Conservation (phyloP, 2,797 vertebrate species). For the Eupleurogrammus muticus region DNA sequence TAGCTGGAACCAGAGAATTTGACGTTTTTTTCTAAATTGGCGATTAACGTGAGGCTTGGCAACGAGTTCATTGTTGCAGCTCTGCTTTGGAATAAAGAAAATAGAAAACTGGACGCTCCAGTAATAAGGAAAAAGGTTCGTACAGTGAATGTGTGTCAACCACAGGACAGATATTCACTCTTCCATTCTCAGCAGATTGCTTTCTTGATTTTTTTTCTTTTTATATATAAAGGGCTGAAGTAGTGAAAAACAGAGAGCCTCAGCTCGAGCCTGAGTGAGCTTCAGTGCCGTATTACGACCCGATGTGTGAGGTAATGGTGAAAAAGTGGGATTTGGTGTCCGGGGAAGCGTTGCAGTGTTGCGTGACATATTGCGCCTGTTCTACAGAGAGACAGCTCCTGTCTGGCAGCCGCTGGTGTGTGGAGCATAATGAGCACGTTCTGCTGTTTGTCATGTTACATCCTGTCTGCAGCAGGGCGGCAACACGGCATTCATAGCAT, state of each 20-base stretch:
- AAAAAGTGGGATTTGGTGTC: slow-evolving; percentile 10
- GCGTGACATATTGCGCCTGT: background rate
- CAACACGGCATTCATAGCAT: no score
- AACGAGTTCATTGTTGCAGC: no score
- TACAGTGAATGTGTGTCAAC: slow-evolving; percentile 13
- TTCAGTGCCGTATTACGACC: slow-evolving; percentile 1
- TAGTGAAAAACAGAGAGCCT: slow-evolving; percentile 15
- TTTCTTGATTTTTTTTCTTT: slow-evolving; percentile 6
- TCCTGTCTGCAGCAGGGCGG: background rate
- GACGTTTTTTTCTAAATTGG: no score
- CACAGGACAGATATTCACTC: slow-evolving; percentile 29
- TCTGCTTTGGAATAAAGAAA: background rate
- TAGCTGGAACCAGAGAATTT: no score
- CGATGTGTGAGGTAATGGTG: slow-evolving; percentile 19
- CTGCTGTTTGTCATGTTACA: slow-evolving; percentile 6
- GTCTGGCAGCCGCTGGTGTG: no score
- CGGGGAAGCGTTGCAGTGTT: background rate
- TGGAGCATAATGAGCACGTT: background rate
- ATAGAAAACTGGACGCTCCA: background rate
- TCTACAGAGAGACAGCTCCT: background rate
- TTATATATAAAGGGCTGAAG: background rate
- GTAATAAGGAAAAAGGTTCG: slow-evolving; percentile 20
- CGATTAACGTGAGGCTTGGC: no score
- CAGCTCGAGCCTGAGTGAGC: slow-evolving; percentile 16
- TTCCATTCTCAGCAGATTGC: slow-evolving; percentile 8